Base-by-base conservation (phyloP, 2,113 vertebrate genomes). In the Oenanthe melanoleuca region DNA sequence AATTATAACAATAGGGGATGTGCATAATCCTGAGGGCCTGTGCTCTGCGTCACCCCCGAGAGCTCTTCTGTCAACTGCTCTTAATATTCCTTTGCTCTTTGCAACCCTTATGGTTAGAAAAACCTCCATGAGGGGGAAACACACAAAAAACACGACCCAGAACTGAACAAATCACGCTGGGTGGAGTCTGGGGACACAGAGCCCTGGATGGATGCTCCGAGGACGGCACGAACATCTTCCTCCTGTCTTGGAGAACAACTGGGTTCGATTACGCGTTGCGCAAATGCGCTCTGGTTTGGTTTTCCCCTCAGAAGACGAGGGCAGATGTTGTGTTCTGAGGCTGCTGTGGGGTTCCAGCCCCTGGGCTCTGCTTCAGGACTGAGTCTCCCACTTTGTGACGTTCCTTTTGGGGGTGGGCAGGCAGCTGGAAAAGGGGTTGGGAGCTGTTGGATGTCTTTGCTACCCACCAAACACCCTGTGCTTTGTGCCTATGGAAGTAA, bases 51-150 rank as follows among this genome's bases (percentile, higher is more conserved):
- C 11, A 55, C 60, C 55, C 56, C 42, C 6, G 70, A 80, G 93
- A 91, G 33, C 78, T 85, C 78, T 91, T 96, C 96, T 80, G 87
- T 96, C 96, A 95, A 96, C 95, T 97, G 71, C 56, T 97, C 37
- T 93, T 96, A 96, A 95, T 96, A 96, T 96, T 89, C 49, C 56
- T 77, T 53, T 1, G 2, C 55, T 96, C 42, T 80, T 69, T 47
- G 49, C 69, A 92, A 21, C 60, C 25, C 61, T 81, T 23, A 56
- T 7, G 45, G 81, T 80, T 65, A 77, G 52, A 26, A 84, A 89
- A 89, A 42, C 59, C 14, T 89, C 45, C 63, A 22, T 1, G 5
- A 88, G 56, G 9, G 71, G 47, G 60, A 52, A 96, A 78, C 60
- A 79, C 2, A 2, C 44, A 37, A 12, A 40, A 92, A 86, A 64